Evolutionary conservation across 1,140 invertebrate species (phyloP), one percentile per base, ranked within the genome.

Genomic region (Caenorhabditis latens): DNA sequence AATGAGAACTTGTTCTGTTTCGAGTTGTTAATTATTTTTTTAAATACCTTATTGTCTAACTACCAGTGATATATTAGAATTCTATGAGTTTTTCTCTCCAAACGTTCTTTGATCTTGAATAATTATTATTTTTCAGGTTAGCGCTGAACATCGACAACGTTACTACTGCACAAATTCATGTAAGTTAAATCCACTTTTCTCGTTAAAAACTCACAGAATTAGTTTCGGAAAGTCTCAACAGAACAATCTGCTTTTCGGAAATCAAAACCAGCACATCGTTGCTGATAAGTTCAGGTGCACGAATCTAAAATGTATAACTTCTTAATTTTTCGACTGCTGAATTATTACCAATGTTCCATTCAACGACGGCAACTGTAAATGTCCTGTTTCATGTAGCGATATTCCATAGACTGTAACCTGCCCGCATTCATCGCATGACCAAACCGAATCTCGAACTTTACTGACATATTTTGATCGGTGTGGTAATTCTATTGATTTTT

Each of bases 401-500:
- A 71, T 82, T 42, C 65, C 57, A 57, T 57, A 84, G 32, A 86
- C 86, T 3, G 57, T 50, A 32, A 86, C 86, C n/a, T 71, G 61
- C 19, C 79, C 86, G n/a, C 57, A 63, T 16, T 83, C 86, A 16
- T 86, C 86, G 42, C 86, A 86, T 83, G 61, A 71, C 75, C 75
- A 86, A 2, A 86, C 71, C 4, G 55, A 83, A 53, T 86, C 86
- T 32, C 82, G 75, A 55, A 83, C 16, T 67, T 86, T 86, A 58
- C 55, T 48, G 19, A 84, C 50, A 71, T 79, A 86, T 19, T 71
- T 65, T 3, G 65, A 67, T 63, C 82, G 19, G 63, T 84, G 42
- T 6, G 58, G 55, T 5, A 83, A 32, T 42, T 50, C 63, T 5
- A 71, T 57, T 48, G 91, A 91, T 84, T 91, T 90, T 63, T 90